phyloP scores from a whole-genome alignment of 2,797 vertebrate genomes.

The Pagetopsis macropterus region DNA sequence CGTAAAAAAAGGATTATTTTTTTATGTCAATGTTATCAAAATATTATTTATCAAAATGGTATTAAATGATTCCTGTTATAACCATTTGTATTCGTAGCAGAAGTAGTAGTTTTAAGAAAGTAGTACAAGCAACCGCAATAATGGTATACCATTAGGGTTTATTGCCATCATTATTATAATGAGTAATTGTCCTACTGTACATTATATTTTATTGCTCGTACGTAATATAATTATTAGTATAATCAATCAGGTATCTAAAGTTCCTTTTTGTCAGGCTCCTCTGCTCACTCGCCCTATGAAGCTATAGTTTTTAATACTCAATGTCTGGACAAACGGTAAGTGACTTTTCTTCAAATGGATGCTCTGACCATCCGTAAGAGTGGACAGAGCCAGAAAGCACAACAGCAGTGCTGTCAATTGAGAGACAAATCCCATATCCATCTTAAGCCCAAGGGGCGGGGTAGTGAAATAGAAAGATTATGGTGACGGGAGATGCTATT shows the following conservation, averaged over 20 bases:
- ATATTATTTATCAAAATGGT: background rate
- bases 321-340: constrained; percentile 19
- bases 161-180: background rate
- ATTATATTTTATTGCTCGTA: background rate
- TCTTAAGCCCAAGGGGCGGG: constrained; percentile 82
- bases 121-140: background rate
- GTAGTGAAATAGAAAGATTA: constrained; percentile 86
- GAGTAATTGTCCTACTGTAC: background rate
- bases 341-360: constrained; percentile 29
- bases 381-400: constrained; percentile 72
- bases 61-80: background rate
- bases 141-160: background rate
- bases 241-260: background rate
- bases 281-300: background rate
- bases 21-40: background rate
- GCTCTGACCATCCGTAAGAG: constrained; percentile 40
- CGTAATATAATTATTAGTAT: background rate
- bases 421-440: constrained; percentile 78
- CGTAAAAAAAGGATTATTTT: background rate
- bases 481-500: constrained; percentile 77
- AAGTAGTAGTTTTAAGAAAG: background rate
- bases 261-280: background rate
- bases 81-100: background rate
- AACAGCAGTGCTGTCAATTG: constrained; percentile 75
- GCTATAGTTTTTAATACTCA: background rate